These are phyloP conservation scores for Bombyx mori DNA, from an alignment of 1,140 invertebrate genomes.

Conservation along the genomic window DNA sequence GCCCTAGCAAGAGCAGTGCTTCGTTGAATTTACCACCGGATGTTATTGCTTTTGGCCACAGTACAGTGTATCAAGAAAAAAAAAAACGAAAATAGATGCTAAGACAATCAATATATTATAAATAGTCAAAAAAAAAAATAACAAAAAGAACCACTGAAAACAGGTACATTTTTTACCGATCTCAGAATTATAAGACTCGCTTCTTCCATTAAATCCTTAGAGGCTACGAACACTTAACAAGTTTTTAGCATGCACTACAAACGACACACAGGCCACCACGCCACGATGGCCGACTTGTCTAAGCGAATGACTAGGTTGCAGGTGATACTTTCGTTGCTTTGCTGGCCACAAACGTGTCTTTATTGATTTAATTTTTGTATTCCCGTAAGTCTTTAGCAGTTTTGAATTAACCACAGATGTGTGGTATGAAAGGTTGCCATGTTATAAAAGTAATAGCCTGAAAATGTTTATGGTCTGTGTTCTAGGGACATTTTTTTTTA, in stretches of 20 bases:
- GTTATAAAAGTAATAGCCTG: too few relatives aligned
- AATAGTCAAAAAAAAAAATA: constrained; percentile 65
- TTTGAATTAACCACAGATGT: constrained; percentile 5
- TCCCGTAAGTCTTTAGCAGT: constrained; percentile 11
- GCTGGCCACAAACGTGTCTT: constrained; percentile 9
- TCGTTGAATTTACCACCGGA: neutral
- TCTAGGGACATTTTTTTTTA: too few relatives aligned
- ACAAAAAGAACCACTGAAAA: constrained; percentile 67
- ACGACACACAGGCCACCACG: constrained; percentile 36
- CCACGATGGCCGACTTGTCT: constrained; percentile 39
- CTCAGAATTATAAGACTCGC: constrained; percentile 61
- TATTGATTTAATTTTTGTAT: neutral
- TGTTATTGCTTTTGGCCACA: neutral
- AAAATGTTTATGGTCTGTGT: too few relatives aligned
- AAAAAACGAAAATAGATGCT: constrained; percentile 51
- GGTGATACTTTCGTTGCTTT: constrained; percentile 35
- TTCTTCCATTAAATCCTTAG: constrained; percentile 57
- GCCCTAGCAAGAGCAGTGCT: too few relatives aligned
- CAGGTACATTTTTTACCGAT: constrained; percentile 66
- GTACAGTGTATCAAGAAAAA: constrained; percentile 2
- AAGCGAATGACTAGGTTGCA: constrained; percentile 69
- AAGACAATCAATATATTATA: constrained; percentile 66
- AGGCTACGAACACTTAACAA: constrained; percentile 67
- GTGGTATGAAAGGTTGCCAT: too few relatives aligned
- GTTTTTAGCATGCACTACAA: constrained; percentile 59